These are phyloP conservation scores for Brachirus orientalis DNA, from an alignment of 2,113 vertebrate species.

Conservation along the genomic window DNA sequence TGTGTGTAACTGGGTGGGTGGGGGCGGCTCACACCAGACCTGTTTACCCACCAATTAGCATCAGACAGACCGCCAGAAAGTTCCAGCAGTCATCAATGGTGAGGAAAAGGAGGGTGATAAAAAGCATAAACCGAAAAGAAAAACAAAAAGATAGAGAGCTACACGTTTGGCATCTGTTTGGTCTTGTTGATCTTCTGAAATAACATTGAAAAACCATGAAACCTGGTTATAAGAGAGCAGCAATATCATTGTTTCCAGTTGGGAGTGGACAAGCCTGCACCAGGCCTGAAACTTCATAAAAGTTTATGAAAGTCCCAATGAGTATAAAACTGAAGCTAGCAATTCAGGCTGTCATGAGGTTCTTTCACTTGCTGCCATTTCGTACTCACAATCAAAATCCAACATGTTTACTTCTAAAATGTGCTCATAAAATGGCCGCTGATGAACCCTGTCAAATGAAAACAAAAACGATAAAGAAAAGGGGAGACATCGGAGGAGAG, in stretches of 20 bases:
- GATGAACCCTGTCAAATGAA: constrained; percentile 50
- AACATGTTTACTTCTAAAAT: constrained; percentile 37
- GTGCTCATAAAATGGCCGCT: constrained; percentile 55
- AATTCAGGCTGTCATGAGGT: background rate
- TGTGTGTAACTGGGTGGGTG: constrained; percentile 30
- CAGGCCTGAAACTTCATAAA: background rate
- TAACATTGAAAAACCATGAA: constrained; percentile 5
- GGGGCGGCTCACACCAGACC: constrained; percentile 67
- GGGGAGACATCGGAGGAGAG: constrained; percentile 39
- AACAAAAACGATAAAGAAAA: constrained; percentile 52
- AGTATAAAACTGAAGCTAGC: background rate
- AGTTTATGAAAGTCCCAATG: background rate
- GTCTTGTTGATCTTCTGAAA: constrained; percentile 18
- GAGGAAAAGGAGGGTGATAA: constrained; percentile 58
- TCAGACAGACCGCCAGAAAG: constrained; percentile 83
- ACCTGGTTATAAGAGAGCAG: constrained; percentile 13
- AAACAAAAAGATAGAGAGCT: constrained; percentile 49
- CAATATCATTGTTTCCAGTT: background rate
- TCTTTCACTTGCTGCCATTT: constrained; percentile 38
- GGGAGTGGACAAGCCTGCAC: background rate
- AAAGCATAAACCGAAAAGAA: constrained; percentile 40
- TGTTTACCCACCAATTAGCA: constrained; percentile 87
- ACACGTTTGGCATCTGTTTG: constrained; percentile 59
- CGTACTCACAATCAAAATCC: constrained; percentile 25
- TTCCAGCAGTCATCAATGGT: constrained; percentile 80